Base-by-base conservation (phyloP, 2,888 invertebrate species). In the Deilephila elpenor region DNA sequence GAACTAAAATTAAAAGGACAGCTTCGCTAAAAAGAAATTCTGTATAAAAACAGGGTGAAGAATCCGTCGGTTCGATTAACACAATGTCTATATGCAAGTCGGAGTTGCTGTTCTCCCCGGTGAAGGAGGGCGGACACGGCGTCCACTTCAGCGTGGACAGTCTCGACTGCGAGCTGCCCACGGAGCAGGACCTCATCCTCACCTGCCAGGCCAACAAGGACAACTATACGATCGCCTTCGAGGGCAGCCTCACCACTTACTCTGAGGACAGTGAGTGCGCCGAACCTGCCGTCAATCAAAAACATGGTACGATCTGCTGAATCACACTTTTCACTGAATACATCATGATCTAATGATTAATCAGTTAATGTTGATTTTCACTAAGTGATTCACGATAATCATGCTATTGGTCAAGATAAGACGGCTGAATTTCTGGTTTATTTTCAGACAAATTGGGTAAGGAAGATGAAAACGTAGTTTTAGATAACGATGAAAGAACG, bases 211-310 rank as follows among this genome's bases (percentile, higher is more conserved):
- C 98, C 77, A 98, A 98, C 91, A 98, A 98, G 95, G 97, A 98
- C 92, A 98, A 98, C 94, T 98, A 98, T 89, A 98, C 98, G 78
- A 98, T 98, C 86, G 98, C 98, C 80, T 98, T 98, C 85, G 98
- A 98, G 94, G 98, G 98, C 86, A 97, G 97, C 84, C 95, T 97
- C 82, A 97, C 97, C 79, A 96, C 97, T 95, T 97, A 97, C 91
- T 97, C 98, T 73, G 98, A 98, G 92, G 97, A 97, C 88, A 97
- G 97, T 87, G 97, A 97, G 92, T 97, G 96, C 91, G 95, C 85
- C 79, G 94, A 94, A 88, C 83, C 88, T 75, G 88, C 93, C 91
- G 94, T 94, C 93, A 94, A 91, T 93, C 92, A 93, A 90, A 93
- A 88, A 92, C 92, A 91, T 94, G 94, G 94, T 94, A 87, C 34